Conservation (phyloP, 1,140 invertebrate species). For the Zaprionus davidi region DNA sequence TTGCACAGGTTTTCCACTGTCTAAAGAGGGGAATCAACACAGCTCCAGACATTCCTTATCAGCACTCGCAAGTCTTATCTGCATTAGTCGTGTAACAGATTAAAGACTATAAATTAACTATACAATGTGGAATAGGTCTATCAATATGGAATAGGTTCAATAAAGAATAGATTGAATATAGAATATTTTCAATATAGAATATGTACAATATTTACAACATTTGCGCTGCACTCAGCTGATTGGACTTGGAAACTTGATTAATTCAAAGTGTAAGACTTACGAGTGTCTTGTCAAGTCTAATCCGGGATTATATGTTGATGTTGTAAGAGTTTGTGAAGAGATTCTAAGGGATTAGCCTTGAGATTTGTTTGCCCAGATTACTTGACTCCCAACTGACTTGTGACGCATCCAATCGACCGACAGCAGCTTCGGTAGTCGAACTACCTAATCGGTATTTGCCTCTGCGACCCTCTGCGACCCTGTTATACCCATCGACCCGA, state of each 20-base stretch:
- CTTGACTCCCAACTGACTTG: constrained; percentile 8
- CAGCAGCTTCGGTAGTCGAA: background rate
- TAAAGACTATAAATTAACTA: no score
- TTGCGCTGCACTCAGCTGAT: background rate
- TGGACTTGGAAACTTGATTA: constrained; percentile 1
- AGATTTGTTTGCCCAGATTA: constrained; percentile 27
- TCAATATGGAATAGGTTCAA: no score
- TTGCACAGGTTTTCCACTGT: no score
- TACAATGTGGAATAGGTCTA: no score
- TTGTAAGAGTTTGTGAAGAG: constrained; percentile 19
- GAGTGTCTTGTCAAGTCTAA: background rate
- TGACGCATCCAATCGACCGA: background rate
- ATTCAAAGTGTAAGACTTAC: constrained; percentile 1
- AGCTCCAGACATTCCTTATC: no score
- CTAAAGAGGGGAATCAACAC: no score
- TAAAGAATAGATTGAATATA: no score
- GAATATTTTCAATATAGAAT: no score
- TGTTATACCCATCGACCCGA: background rate
- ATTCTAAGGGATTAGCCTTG: constrained; percentile 28
- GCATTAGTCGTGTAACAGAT: no score
- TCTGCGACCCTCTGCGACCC: background rate
- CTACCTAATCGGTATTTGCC: constrained; percentile 3
- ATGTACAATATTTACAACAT: no score
- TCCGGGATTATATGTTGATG: constrained; percentile 24
- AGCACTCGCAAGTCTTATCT: no score